These are phyloP conservation scores for Leguminivora glycinivorella DNA, from an alignment of 1,140 invertebrate species.

Conservation along the genomic window DNA sequence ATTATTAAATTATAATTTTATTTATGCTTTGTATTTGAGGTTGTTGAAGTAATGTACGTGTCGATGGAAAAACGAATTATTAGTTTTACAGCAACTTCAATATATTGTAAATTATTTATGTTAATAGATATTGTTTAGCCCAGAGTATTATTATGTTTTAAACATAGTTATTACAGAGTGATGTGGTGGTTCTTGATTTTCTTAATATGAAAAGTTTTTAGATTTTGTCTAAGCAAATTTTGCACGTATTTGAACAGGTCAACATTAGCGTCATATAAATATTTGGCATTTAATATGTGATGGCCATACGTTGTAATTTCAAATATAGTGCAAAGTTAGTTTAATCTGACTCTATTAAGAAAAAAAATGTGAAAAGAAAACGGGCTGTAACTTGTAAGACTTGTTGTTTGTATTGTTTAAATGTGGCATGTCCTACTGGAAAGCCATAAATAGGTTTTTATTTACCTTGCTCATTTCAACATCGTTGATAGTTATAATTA, in stretches of 20 bases:
- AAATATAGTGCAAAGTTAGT: too few species aligned
- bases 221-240: too few species aligned
- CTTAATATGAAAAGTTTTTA: conserved; percentile 5
- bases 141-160: conserved; percentile 45
- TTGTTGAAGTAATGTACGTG: background rate
- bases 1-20: conserved; percentile 41
- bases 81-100: conserved; percentile 14
- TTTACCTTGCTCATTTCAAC: conserved; percentile 23
- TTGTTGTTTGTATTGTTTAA: conserved; percentile 41
- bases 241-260: too few species aligned
- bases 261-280: too few species aligned
- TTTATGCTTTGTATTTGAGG: conserved; percentile 26
- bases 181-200: conserved; percentile 14
- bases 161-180: conserved; percentile 30
- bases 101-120: conserved; percentile 28
- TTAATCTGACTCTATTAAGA: background rate
- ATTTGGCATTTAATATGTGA: too few species aligned
- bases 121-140: conserved; percentile 30
- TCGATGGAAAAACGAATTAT: background rate
- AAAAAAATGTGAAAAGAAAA: conserved; percentile 13
- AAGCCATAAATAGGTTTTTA: background rate
- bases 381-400: conserved; percentile 58
- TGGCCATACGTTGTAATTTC: too few species aligned
- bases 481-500: conserved; percentile 21
- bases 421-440: too few species aligned